Evolutionary conservation across 1,140 invertebrate genomes (phyloP).

Genomic region (Caenorhabditis brenneri): DNA sequence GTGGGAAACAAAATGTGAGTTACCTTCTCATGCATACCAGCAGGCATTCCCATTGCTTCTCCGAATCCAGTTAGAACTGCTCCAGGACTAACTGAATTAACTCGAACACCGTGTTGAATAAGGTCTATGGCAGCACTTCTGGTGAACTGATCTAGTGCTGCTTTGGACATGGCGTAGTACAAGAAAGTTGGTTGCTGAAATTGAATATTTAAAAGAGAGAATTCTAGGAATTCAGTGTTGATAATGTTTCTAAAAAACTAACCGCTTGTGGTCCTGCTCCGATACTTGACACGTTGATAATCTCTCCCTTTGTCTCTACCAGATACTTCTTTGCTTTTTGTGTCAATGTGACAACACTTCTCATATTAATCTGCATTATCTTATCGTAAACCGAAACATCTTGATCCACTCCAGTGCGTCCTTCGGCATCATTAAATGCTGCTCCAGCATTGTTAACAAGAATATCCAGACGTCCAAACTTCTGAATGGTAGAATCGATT

Average conservation of each 20-base stretch:
- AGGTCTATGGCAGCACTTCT: slow-evolving; percentile 84
- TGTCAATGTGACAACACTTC: slow-evolving; percentile 81
- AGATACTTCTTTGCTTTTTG: slow-evolving; percentile 84
- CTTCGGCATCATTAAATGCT: neutral
- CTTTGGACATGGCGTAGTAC: slow-evolving; percentile 83
- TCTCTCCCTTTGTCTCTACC: slow-evolving; percentile 81
- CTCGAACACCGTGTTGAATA: slow-evolving; percentile 75
- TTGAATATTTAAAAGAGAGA: too few relatives aligned
- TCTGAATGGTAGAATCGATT: slow-evolving; percentile 58
- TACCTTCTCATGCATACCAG: slow-evolving; percentile 4
- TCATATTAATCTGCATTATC: slow-evolving; percentile 83
- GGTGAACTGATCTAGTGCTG: slow-evolving; percentile 76
- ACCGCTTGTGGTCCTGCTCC: slow-evolving; percentile 79
- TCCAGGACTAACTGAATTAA: slow-evolving; percentile 55
- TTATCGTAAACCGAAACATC: slow-evolving; percentile 75
- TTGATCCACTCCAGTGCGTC: slow-evolving; percentile 59
- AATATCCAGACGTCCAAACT: slow-evolving; percentile 61
- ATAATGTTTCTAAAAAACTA: too few relatives aligned
- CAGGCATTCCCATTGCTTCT: slow-evolving; percentile 9
- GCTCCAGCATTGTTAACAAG: slow-evolving; percentile 63
- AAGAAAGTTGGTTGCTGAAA: slow-evolving; percentile 32
- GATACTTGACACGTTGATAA: slow-evolving; percentile 90
- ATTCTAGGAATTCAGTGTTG: too few relatives aligned
- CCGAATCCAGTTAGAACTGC: slow-evolving; percentile 29
- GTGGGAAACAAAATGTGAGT: neutral